A percentile compares a stretch with the other conserved stretches of the same genome.
Evolutionary conservation across 2,797 vertebrate species (phyloP).

Genomic region (Sus cebifrons): DNA sequence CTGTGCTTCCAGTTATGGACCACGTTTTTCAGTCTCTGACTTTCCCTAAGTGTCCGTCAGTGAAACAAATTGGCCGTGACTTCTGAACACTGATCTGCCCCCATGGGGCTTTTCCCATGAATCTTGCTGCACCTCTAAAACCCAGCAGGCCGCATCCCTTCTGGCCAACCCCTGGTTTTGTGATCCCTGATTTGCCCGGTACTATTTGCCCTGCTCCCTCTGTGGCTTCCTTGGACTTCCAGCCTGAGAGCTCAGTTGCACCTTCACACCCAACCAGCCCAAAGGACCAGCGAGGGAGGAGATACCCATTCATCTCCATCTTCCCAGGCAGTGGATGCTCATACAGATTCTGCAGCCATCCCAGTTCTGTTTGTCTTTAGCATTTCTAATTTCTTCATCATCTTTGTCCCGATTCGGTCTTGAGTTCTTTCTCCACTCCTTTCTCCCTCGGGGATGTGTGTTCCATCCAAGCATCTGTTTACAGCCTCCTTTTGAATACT

Average conservation of each 20-base stretch:
- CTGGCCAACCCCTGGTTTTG: not conserved
- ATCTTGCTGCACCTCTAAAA: not conserved
- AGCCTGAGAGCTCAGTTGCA: not conserved
- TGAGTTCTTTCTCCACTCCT: constrained; percentile 79
- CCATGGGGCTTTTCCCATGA: not conserved
- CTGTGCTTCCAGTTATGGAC: not conserved
- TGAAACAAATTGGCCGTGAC: not conserved
- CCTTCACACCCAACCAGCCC: not conserved
- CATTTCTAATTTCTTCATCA: constrained; percentile 78
- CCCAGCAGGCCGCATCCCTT: not conserved
- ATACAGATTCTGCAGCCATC: constrained; percentile 4
- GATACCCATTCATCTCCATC: not conserved
- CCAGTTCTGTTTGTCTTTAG: constrained; percentile 66
- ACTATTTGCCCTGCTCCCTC: not conserved
- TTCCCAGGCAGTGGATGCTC: not conserved
- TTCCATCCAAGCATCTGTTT: constrained; percentile 83
- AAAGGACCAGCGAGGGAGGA: not conserved
- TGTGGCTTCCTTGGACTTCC: not conserved
- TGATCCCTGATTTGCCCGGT: not conserved
- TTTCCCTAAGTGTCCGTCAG: not conserved
- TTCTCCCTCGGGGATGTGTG: constrained; percentile 70
- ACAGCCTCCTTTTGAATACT: constrained; percentile 83
- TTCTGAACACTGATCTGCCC: not conserved
- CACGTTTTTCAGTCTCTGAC: not conserved
- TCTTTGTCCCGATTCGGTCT: constrained; percentile 53